Evolutionary conservation across 1,140 invertebrate species (phyloP), one percentile per base, ranked within the genome.

Genomic region (Pseudomyrmex pallidus): DNA sequence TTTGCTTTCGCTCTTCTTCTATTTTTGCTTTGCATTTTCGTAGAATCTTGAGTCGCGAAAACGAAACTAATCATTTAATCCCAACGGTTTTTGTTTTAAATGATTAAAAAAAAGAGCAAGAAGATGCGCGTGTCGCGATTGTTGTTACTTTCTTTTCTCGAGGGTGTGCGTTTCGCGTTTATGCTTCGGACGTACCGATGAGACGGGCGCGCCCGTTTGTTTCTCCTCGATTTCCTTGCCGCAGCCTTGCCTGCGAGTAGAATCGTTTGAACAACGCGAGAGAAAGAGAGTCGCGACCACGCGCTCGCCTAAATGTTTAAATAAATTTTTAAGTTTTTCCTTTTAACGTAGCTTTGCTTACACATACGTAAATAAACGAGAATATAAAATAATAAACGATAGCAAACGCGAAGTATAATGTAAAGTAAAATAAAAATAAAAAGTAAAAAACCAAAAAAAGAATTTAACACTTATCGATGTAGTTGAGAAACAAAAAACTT

Each of bases 391-490:
- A 90, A 86, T 83, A 82, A 89, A 91, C 73, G 66, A 89, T 91
- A 92, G 89, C 76, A 76, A 82, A 87, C 84, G 87, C 87, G 35
- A 82, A 87, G 86, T 74, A 85, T 85, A 89, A 87, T 91, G 77
- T 90, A 89, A 87, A 35, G 35, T 80, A 90, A 86, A 85, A 56
- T 66, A 87, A 90, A 86, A 85, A 56, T 66, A 87, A 87, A 89
- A 89, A 77, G 63, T 70, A 83, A 91, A 84, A 82, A 89, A 35
- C 35, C 35, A 35, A 85, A 87, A 87, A 89, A 90, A 67, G 85
- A 83, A 91, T 86, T 87, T 89, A 90, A 86, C 83, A 89, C 70
- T 87, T 90, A 91, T 91, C 85, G 77, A 92, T 90, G 91, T 93
- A 93, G 92, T 82, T 91, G 80, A 91, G 15, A 90, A 89, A 89